A percentile compares a stretch with the other conserved stretches of the same genome.
phyloP scores from a whole-genome alignment of 2,797 vertebrate genomes.

The Octomys mimax region DNA sequence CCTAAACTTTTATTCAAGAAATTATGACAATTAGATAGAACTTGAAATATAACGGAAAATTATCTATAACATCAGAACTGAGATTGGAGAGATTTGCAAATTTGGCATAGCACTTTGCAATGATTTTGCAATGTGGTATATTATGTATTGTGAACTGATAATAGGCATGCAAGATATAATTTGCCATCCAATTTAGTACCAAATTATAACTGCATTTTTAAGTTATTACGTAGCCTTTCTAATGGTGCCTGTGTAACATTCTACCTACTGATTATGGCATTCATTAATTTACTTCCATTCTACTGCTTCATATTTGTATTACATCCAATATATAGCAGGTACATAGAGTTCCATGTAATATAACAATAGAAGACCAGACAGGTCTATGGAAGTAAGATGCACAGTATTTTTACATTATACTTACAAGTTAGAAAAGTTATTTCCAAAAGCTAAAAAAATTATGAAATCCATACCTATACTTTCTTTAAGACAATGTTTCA shows the following conservation, averaged over 20 bases:
- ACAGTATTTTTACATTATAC: slow-evolving; percentile 20
- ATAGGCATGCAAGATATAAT: background rate
- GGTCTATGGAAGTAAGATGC: background rate
- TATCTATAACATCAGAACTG: background rate
- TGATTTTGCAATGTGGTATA: slow-evolving; percentile 23
- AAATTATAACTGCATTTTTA: slow-evolving; percentile 41
- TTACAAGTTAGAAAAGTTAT: slow-evolving; percentile 19
- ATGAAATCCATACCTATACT: slow-evolving; percentile 20
- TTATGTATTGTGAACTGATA: slow-evolving; percentile 22
- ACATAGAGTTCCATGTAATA: background rate
- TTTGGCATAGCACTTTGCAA: background rate
- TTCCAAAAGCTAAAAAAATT: background rate
- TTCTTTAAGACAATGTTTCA: slow-evolving; percentile 45
- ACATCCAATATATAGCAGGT: background rate
- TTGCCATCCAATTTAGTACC: slow-evolving; percentile 22
- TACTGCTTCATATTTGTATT: slow-evolving; percentile 21
- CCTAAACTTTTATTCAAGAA: slow-evolving; percentile 33
- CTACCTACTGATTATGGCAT: background rate
- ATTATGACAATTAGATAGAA: background rate
- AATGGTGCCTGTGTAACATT: background rate
- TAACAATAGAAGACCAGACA: background rate
- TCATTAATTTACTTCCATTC: background rate
- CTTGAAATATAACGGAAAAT: slow-evolving; percentile 1
- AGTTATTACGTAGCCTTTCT: slow-evolving; percentile 1
- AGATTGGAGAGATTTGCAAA: background rate